Evolutionary conservation across 2,113 vertebrate genomes (phyloP).

Genomic region (Micronycteris hirsuta): DNA sequence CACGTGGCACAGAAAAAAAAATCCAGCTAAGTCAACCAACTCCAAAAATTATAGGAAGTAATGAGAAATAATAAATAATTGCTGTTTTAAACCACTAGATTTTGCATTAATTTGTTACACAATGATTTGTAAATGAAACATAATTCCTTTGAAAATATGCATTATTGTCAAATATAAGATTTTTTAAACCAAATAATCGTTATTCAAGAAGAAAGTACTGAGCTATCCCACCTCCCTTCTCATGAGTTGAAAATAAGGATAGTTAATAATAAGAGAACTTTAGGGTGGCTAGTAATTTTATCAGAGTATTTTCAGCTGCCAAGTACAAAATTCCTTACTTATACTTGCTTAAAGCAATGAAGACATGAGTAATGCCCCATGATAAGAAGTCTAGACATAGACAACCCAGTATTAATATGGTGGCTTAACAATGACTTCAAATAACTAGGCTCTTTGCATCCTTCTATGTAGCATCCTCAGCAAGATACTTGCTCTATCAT

Average conservation of each 20-base stretch:
- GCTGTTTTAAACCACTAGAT: background rate
- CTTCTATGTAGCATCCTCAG: background rate
- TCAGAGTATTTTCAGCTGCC: background rate
- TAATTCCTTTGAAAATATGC: background rate
- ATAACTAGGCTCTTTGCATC: background rate
- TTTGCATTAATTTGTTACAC: background rate
- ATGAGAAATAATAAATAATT: background rate
- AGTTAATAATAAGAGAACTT: background rate
- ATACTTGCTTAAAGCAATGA: background rate
- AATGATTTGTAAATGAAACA: background rate
- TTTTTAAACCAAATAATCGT: background rate
- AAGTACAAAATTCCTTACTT: background rate
- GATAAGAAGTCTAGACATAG: background rate
- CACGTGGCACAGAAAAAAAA: background rate
- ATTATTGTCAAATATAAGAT: background rate
- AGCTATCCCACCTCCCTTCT: background rate
- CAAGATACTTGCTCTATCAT: background rate
- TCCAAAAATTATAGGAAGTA: background rate
- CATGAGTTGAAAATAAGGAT: background rate
- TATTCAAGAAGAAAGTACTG: background rate
- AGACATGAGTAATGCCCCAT: background rate
- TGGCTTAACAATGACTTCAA: background rate
- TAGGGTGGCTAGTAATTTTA: background rate
- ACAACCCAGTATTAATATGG: background rate
- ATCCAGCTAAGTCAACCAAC: background rate